A percentile compares a stretch with the other conserved stretches of the same genome.
phyloP scores from a whole-genome alignment of 1,140 invertebrate species.

The Cherax quadricarinatus region DNA sequence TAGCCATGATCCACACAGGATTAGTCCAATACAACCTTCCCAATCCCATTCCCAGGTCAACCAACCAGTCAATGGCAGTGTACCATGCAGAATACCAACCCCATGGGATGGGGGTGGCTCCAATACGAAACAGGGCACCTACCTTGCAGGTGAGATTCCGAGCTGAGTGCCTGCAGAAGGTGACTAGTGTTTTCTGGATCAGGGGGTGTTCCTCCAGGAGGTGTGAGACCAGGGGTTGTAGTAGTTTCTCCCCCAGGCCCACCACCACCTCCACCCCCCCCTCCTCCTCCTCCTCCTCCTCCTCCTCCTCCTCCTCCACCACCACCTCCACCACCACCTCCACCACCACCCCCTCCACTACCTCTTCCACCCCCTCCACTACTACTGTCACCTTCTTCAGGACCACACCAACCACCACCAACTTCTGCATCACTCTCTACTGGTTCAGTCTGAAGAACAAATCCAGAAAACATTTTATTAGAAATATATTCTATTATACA shows the following conservation, averaged over 20 bases:
- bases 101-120: background rate
- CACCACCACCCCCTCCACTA: no score
- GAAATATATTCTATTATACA: no score
- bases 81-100: constrained; percentile 41
- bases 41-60: constrained; percentile 49
- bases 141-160: constrained; percentile 68
- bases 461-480: background rate
- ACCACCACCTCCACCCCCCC: no score
- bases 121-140: constrained; percentile 36
- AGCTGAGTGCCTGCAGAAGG: constrained; percentile 62
- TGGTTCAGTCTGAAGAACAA: constrained; percentile 52
- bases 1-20: constrained; percentile 52
- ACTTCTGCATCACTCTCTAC: constrained; percentile 43
- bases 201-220: constrained; percentile 59
- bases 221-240: constrained; percentile 55
- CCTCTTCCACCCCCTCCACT: no score
- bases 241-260: constrained; percentile 33
- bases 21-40: constrained; percentile 57
- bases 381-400: no score
- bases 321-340: background rate
- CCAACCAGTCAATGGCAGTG: constrained; percentile 50
- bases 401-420: constrained; percentile 41
- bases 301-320: constrained; percentile 27
- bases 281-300: constrained; percentile 25
- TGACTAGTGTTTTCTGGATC: constrained; percentile 65